Evolutionary conservation across 1,140 invertebrate species (phyloP).

Genomic region (Drosophila pseudoobscura): DNA sequence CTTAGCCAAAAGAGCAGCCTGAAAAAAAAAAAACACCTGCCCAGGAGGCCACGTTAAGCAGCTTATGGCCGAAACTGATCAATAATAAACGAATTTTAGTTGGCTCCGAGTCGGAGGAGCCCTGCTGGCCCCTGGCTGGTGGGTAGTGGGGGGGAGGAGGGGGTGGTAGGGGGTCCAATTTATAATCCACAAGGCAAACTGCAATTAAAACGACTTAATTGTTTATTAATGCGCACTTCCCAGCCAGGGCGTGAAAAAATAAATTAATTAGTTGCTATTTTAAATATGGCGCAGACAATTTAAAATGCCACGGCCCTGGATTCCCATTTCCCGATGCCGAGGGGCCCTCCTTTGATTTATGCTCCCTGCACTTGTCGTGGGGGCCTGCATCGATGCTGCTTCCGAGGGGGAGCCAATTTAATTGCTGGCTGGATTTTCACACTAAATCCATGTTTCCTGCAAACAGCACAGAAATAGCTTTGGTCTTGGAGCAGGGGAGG

Average conservation of each 20-base stretch:
- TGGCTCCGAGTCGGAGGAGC: neutral
- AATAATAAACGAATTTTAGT: conserved; percentile 48
- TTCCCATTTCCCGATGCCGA: neutral
- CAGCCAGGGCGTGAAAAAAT: conserved; percentile 66
- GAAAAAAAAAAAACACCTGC: too few relatives aligned
- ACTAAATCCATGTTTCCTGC: conserved; percentile 78
- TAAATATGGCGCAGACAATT: conserved; percentile 76
- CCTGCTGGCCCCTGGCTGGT: neutral
- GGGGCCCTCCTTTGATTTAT: conserved; percentile 54
- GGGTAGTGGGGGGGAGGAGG: neutral
- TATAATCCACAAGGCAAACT: conserved; percentile 42
- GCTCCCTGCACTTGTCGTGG: conserved; percentile 63
- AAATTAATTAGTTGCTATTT: conserved; percentile 79
- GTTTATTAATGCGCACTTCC: conserved; percentile 78
- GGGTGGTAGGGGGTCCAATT: too few relatives aligned
- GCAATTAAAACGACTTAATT: conserved; percentile 76
- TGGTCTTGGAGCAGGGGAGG: conserved; percentile 17
- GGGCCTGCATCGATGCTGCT: neutral
- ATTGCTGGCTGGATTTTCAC: conserved; percentile 71
- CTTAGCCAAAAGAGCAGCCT: conserved; percentile 28
- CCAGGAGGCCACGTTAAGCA: conserved; percentile 25
- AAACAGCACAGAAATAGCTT: conserved; percentile 54
- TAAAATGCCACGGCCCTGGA: conserved; percentile 41
- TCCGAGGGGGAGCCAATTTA: conserved; percentile 59
- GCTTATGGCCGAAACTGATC: conserved; percentile 46